Percentiles rank a stretch among this genome's conserved stretches.
Conservation (phyloP, 2,888 invertebrate genomes). For the Synanthedon myopaeformis region DNA sequence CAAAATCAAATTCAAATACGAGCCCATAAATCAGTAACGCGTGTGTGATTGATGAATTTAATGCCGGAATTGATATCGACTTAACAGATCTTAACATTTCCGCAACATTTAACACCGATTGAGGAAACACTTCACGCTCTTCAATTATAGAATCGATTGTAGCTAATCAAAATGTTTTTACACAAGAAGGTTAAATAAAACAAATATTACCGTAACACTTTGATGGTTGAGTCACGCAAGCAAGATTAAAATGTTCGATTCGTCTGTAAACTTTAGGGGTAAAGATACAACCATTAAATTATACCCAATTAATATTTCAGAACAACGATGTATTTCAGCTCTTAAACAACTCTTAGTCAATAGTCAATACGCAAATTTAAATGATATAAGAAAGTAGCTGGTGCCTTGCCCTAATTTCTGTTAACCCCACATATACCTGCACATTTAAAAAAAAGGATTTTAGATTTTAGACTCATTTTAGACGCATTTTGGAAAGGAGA, state of each 20-base stretch:
- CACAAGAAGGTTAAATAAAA: conserved; percentile 3
- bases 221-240: conserved; percentile 3
- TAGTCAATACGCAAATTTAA: too few relatives aligned
- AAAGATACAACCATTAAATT: not conserved
- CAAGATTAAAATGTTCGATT: not conserved
- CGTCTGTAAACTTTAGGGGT: not conserved
- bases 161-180: conserved; percentile 6
- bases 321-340: too few relatives aligned
- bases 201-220: conserved; percentile 6
- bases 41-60: not conserved
- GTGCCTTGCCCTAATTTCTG: too few relatives aligned
- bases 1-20: too few relatives aligned
- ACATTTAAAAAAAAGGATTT: too few relatives aligned
- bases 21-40: not conserved
- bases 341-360: too few relatives aligned
- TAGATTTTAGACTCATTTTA: too few relatives aligned
- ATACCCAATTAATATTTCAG: too few relatives aligned
- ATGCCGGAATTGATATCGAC: not conserved
- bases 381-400: too few relatives aligned
- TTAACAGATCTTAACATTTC: not conserved
- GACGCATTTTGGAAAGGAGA: too few relatives aligned
- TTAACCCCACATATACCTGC: too few relatives aligned
- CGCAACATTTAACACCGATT: not conserved
- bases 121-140: conserved; percentile 3
- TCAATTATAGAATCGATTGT: conserved; percentile 9